phyloP scores from a whole-genome alignment of 2,888 invertebrate species.

The Thymelicus acteon region DNA sequence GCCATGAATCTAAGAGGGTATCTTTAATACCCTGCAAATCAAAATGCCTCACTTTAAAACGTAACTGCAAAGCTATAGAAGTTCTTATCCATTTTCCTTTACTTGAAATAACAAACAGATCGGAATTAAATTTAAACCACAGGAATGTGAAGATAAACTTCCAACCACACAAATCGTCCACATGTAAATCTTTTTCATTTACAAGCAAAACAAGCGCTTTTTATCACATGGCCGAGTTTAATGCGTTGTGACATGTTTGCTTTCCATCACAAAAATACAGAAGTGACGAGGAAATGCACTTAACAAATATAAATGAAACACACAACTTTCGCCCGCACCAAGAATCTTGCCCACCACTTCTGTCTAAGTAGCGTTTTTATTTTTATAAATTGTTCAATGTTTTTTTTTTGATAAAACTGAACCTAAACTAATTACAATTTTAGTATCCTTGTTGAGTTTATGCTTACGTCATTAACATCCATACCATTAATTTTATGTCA shows the following conservation, averaged over 20 bases:
- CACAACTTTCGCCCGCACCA: background rate
- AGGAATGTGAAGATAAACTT: background rate
- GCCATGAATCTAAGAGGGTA: no score
- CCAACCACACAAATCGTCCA: background rate
- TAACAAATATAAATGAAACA: conserved; percentile 2
- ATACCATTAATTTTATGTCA: no score
- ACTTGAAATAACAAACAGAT: no score
- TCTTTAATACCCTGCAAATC: no score
- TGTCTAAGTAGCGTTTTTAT: background rate
- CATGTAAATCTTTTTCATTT: background rate
- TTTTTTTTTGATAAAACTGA: no score
- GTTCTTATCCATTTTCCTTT: no score
- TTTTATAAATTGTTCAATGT: background rate
- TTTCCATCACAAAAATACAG: conserved; percentile 5
- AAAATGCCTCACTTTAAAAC: no score
- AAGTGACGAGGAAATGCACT: conserved; percentile 11
- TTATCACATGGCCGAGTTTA: background rate
- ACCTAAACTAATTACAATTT: no score
- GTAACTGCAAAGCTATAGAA: no score
- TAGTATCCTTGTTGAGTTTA: no score
- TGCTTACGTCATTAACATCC: no score
- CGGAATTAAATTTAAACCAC: background rate
- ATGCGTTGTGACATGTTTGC: conserved; percentile 2
- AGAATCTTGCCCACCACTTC: background rate
- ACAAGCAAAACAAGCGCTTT: background rate